phyloP scores from a whole-genome alignment of 92 coral and sea anemone genomes.

The Actinernus sp. region DNA sequence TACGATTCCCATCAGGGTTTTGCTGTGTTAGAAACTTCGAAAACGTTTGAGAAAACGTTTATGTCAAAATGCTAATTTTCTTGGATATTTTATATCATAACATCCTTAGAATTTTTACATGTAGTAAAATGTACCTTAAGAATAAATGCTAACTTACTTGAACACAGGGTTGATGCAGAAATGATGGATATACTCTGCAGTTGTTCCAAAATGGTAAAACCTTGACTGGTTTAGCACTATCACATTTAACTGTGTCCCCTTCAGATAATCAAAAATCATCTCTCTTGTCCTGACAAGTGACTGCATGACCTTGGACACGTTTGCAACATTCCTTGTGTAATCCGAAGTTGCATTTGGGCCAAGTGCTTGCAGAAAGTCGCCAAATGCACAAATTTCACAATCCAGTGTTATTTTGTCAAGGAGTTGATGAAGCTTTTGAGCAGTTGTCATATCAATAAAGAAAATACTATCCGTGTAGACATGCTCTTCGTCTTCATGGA shows the following conservation, averaged over 20 bases:
- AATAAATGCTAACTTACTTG: slow-evolving; percentile 67
- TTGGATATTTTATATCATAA: too few relatives aligned
- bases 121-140: background rate
- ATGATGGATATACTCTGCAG: slow-evolving; percentile 80
- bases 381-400: slow-evolving; percentile 96
- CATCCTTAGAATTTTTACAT: too few relatives aligned
- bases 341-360: slow-evolving; percentile 80
- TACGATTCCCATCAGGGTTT: too few relatives aligned
- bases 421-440: slow-evolving; percentile 50
- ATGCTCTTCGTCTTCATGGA: slow-evolving; percentile 59
- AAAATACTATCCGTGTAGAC: slow-evolving; percentile 90
- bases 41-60: too few relatives aligned
- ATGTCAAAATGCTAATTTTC: too few relatives aligned
- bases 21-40: too few relatives aligned
- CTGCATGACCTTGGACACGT: slow-evolving; percentile 82
- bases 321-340: slow-evolving; percentile 88
- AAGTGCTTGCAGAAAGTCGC: slow-evolving; percentile 95
- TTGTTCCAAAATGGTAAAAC: slow-evolving; percentile 95
- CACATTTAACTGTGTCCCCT: slow-evolving; percentile 90
- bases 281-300: slow-evolving; percentile 86
- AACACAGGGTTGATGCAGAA: slow-evolving; percentile 89
- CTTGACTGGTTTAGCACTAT: slow-evolving; percentile 87
- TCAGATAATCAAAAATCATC: slow-evolving; percentile 78
- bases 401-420: slow-evolving; percentile 65
- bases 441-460: slow-evolving; percentile 69